Evolutionary conservation across 2,888 invertebrate species (phyloP), one percentile per base, ranked within the genome.

Genomic region (Willowsia nigromaculata): DNA sequence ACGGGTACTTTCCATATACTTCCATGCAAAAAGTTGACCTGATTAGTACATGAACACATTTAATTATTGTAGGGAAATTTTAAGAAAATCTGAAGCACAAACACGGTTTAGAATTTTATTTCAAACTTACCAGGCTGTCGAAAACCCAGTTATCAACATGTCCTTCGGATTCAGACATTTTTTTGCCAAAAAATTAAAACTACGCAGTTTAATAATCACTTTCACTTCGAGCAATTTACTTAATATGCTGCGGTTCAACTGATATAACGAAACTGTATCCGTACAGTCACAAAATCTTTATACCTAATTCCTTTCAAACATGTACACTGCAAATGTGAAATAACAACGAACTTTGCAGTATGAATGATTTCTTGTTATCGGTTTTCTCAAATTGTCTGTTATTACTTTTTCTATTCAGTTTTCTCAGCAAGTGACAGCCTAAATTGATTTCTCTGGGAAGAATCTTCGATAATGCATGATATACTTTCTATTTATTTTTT

Each of bases 1-100:
- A 98, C 94, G 0, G 98, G 98, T 15, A 97, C 96, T 93, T 97
- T 98, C 97, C 98, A 98, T 71, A 98, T 95, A 0, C 98, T 98
- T 1, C 98, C 98, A 94, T 98, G 97, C 81, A 98, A 94, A 94
- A 98, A 98, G 90, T 97, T 97, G 2, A 87, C 87, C 87, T 68
- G 18, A 53, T n/a, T 50, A 50, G 13, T 13, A 50, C 2, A 9
- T 13, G 13, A 56, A 56, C 18, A 56, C 22, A 18, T 11, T 62
- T 62, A 27, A 62, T 27, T 27, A n/a, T 9, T 27, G 50, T 50
- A 50, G 2, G 50, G 15, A 27, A 13, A 27, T 9, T 1, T 1
- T 22, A 25, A 62, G 30, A 33, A 62, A 62, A 62, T 43, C 18
- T 13, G 3, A 71, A 71, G n/a, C n/a, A 71, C 4, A 25, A 27